Percentiles rank a stretch among this genome's conserved stretches.
Conservation (phyloP, 2,888 invertebrate genomes). For the Sarcophaga caerulescens region DNA sequence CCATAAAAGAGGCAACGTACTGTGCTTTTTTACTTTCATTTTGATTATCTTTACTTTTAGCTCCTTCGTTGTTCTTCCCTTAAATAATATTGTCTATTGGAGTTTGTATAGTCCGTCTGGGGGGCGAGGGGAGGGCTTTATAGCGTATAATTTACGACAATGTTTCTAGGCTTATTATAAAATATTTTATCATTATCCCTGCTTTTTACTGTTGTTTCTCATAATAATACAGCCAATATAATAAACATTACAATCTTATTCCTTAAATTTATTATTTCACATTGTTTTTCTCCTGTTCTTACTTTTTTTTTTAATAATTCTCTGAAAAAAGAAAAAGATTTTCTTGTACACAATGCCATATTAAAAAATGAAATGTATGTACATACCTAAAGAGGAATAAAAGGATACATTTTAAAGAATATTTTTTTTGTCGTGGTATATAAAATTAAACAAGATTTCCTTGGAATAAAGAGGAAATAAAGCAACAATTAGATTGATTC, state of each 20-base stretch:
- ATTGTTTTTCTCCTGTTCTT: conserved; percentile 11
- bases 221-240: conserved; percentile 40
- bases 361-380: neutral
- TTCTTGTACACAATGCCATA: neutral
- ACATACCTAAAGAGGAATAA: neutral
- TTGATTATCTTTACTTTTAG: neutral
- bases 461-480: conserved; percentile 16
- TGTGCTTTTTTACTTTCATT: conserved; percentile 23
- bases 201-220: conserved; percentile 36
- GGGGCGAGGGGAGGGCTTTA: neutral
- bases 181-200: conserved; percentile 59
- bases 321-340: neutral
- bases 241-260: conserved; percentile 37
- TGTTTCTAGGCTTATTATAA: conserved; percentile 55
- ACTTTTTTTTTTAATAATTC: neutral
- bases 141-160: conserved; percentile 22
- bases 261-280: neutral
- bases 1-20: conserved; percentile 30
- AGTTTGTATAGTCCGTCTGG: neutral
- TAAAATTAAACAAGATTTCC: neutral
- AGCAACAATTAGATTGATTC: conserved; percentile 3
- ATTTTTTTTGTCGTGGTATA: neutral
- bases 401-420: neutral
- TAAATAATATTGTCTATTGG: neutral
- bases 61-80: conserved; percentile 7